phyloP scores from a whole-genome alignment of 2,113 vertebrate species.

The Sphyrna mokarran region DNA sequence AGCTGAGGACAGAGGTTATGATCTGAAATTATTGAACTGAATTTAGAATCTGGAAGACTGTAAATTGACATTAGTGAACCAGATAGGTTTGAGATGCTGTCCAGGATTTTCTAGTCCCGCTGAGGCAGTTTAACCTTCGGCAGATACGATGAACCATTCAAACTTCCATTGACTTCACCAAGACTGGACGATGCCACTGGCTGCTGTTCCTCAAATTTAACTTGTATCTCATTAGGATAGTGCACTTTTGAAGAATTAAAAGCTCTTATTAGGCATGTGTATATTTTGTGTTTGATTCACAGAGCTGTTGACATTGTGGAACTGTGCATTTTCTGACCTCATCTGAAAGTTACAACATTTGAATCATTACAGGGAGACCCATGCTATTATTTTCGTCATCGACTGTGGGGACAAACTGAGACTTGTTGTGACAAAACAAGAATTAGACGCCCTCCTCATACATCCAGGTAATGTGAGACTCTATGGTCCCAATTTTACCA shows the following conservation, averaged over 20 bases:
- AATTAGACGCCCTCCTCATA: conserved; percentile 33
- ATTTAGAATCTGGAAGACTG: no score
- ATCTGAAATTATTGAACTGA: no score
- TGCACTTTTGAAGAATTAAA: background rate
- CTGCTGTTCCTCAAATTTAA: background rate
- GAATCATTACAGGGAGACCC: conserved; percentile 17
- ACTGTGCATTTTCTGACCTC: background rate
- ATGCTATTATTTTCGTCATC: conserved; percentile 37
- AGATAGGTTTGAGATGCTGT: no score
- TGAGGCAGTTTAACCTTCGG: no score
- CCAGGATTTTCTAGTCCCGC: no score
- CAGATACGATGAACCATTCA: no score
- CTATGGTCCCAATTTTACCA: no score
- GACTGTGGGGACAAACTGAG: conserved; percentile 38
- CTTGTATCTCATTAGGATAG: background rate
- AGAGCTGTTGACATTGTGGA: background rate
- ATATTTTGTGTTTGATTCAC: background rate
- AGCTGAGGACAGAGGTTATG: no score
- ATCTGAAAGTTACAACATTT: background rate
- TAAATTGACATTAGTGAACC: no score
- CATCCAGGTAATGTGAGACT: conserved; percentile 35
- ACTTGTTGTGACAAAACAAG: conserved; percentile 38
- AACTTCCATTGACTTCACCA: no score
- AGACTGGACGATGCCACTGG: no score
- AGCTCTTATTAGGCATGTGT: background rate